Evolutionary conservation across 2,888 invertebrate genomes (phyloP), one percentile per base, ranked within the genome.

Genomic region (Cremastinae sp.): DNA sequence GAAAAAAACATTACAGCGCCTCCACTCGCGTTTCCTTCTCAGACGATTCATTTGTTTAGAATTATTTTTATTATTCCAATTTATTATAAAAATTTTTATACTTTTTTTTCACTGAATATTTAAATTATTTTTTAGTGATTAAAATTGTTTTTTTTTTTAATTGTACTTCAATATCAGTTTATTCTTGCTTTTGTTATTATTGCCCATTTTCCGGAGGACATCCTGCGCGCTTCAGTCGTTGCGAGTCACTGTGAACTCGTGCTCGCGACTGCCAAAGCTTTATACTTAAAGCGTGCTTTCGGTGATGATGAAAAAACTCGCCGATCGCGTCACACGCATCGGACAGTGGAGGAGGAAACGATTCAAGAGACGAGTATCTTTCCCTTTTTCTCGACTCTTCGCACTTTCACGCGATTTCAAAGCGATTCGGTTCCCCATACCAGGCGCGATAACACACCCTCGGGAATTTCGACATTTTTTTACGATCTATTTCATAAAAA

Each of bases 251-350:
- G 79, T 83, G 83, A 80, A 83, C 83, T 84, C 77, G 75, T 81
- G 79, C 75, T 78, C 78, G 78, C 69, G 75, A 72, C 78, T 62
- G 75, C 55, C 66, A 78, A 80, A 82, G 84, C 82, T 85, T 86
- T 86, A 86, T 87, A 87, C 83, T 83, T 81, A 81, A 83, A 82
- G 75, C 73, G 73, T 43, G 71, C 83, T 85, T 84, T 83, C 70
- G 83, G 80, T 78, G 79, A 79, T 75, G 69, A 69, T 69, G 73
- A 71, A 68, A 72, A 62, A 72, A 53, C 58, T 53, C 66, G 62
- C 28, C 18, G 53, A 59, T 22, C 56, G 75, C 68, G 39, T 53
- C 35, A 62, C 78, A 64, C 61, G 39, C 51, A 18, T 9, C 28
- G 5, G 28, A 16, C 45, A 58, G 59, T 70, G 78, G 80, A 75